phyloP scores from a whole-genome alignment of 2,113 vertebrate genomes.

The Xyliphius kryptos region DNA sequence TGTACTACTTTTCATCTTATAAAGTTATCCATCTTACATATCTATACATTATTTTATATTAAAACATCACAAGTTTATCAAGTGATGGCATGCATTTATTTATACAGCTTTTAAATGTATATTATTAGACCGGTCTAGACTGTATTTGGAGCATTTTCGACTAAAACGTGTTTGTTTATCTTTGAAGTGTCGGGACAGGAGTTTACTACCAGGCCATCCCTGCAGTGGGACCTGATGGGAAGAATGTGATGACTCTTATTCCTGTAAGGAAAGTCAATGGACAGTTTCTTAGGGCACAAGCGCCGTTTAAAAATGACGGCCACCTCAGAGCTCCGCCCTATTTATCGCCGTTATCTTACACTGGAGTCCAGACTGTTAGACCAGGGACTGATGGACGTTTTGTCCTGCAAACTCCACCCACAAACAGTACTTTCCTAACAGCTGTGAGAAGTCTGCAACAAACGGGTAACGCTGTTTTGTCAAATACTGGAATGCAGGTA shows the following conservation, averaged over 20 bases:
- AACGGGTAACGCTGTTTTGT: slow-evolving; percentile 42
- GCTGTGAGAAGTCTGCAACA: slow-evolving; percentile 42
- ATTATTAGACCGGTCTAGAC: too few species aligned
- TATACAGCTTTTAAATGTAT: too few species aligned
- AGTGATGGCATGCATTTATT: too few species aligned
- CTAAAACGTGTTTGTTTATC: background rate
- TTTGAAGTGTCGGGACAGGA: slow-evolving; percentile 71
- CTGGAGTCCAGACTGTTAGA: too few species aligned
- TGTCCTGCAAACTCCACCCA: too few species aligned
- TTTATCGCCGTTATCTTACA: slow-evolving; percentile 12
- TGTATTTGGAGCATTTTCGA: too few species aligned
- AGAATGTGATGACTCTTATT: slow-evolving; percentile 83
- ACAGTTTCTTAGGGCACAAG: slow-evolving; percentile 57
- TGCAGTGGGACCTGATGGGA: slow-evolving; percentile 74
- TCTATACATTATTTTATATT: too few species aligned
- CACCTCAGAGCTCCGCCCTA: slow-evolving; percentile 23
- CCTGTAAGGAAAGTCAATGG: slow-evolving; percentile 73
- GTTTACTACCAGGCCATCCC: slow-evolving; percentile 80
- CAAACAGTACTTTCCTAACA: too few species aligned
- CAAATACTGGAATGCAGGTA: slow-evolving; percentile 46
- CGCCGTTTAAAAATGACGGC: slow-evolving; percentile 42
- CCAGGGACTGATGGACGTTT: too few species aligned
- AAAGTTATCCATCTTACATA: too few species aligned
- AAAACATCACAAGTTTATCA: too few species aligned
- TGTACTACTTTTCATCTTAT: too few species aligned